Evolutionary conservation across 23 tunicate genomes (phyloP), one percentile per base, ranked within the genome.

Genomic region (Clavelina lepadiformis): DNA sequence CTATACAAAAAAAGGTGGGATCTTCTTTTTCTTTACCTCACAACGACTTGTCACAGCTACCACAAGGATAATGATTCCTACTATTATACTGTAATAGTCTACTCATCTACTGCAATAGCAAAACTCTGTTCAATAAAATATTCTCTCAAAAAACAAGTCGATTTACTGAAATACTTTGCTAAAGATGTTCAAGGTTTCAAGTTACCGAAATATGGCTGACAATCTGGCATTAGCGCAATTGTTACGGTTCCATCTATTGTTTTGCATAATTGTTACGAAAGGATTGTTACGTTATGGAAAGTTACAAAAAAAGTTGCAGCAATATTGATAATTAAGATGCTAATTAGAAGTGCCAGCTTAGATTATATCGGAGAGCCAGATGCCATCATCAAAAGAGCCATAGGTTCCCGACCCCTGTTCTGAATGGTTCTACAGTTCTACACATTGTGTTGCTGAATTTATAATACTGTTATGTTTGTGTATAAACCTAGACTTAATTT

Each of bases 301-400:
- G 49, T 41, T 41, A n/a, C n/a, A n/a, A n/a, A n/a, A n/a, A n/a
- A n/a, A n/a, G n/a, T n/a, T n/a, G n/a, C n/a, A n/a, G n/a, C 49
- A 41, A 41, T 41, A 41, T 41, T 41, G 49, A 41, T 41, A 41
- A 41, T 41, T 41, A 41, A 41, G 13, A 41, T 15, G 15, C 49
- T 41, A 41, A 41, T 41, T 41, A 41, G 49, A 41, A 41, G 49
- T 41, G 49, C 49, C 49, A 41, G 49, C 49, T 41, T 41, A 41
- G 49, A 41, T 41, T 8, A 41, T 46, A n/a, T n/a, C n/a, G n/a
- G n/a, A n/a, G n/a, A n/a, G n/a, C n/a, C n/a, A n/a, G n/a, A n/a
- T n/a, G n/a, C 57, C 34, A 24, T 66, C 72, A 46, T 44, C 72
- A 66, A 66, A 66, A 66, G 57, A 66, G 72, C 72, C 72, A 66